Evolutionary conservation across 1,140 invertebrate species (phyloP).

Genomic region (Drosophila cardini): DNA sequence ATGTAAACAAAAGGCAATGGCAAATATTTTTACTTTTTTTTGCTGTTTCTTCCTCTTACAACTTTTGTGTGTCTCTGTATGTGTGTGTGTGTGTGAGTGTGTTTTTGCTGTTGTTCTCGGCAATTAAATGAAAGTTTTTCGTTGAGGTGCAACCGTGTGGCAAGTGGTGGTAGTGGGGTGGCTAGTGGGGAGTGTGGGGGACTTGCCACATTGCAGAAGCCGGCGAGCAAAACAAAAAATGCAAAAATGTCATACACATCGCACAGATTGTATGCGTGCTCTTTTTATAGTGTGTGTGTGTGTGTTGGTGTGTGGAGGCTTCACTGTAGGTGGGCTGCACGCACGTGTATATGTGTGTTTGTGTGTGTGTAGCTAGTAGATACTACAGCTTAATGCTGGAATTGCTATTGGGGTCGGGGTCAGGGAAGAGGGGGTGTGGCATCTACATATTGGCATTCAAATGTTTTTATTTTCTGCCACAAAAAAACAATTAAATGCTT

Average conservation of each 20-base stretch:
- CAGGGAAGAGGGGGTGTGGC: conserved; percentile 18
- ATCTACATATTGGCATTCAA: conserved; percentile 10
- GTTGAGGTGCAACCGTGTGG: conserved; percentile 62
- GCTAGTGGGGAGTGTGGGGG: neutral
- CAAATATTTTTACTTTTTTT: conserved; percentile 47
- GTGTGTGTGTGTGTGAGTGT: no score
- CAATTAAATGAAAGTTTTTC: conserved; percentile 83
- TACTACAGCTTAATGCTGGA: neutral
- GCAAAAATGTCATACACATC: conserved; percentile 77
- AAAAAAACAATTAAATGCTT: conserved; percentile 4
- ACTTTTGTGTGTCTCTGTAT: conserved; percentile 43
- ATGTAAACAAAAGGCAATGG: conserved; percentile 80
- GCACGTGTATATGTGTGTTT: neutral
- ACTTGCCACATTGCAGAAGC: conserved; percentile 62
- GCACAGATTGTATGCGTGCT: conserved; percentile 24
- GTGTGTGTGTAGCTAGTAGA: conserved; percentile 4
- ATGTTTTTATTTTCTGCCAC: conserved; percentile 2
- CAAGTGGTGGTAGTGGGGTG: conserved; percentile 10
- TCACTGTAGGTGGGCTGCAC: no score
- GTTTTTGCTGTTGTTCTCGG: conserved; percentile 54
- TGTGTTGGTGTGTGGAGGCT: conserved; percentile 1
- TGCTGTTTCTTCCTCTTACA: conserved; percentile 45
- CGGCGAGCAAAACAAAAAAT: conserved; percentile 81
- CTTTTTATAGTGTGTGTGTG: neutral
- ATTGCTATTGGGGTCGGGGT: conserved; percentile 32